Conservation (phyloP, 2,113 vertebrate genomes). For the Corythornis madagascariensis region DNA sequence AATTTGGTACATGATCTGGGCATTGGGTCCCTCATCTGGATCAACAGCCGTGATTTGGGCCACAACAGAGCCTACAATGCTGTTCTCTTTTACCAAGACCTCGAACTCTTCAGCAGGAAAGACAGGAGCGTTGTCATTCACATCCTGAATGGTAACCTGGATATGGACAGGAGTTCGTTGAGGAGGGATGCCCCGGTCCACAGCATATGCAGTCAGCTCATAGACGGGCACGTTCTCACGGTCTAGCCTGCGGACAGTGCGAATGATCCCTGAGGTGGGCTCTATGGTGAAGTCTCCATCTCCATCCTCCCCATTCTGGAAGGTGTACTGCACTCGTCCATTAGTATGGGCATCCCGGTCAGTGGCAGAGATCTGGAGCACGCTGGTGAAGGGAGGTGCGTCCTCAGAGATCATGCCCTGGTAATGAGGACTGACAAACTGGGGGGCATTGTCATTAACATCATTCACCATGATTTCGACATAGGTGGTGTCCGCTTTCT, state of each 20-base stretch:
- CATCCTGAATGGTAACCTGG: conserved; percentile 92
- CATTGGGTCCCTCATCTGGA: conserved; percentile 94
- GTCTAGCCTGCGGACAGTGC: conserved; percentile 91
- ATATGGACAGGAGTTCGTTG: conserved; percentile 92
- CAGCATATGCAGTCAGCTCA: conserved; percentile 92
- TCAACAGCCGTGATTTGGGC: conserved; percentile 94
- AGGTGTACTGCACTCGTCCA: conserved; percentile 95
- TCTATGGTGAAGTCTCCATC: conserved; percentile 98
- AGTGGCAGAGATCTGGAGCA: conserved; percentile 95
- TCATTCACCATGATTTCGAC: conserved; percentile 98
- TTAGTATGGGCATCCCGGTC: conserved; percentile 95
- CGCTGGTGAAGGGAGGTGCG: conserved; percentile 92
- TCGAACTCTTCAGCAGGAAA: conserved; percentile 97
- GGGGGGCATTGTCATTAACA: conserved; percentile 95
- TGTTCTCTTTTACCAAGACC: conserved; percentile 95
- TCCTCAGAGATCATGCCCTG: conserved; percentile 95
- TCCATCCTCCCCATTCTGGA: conserved; percentile 97
- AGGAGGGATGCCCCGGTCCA: conserved; percentile 92
- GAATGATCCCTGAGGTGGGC: conserved; percentile 95
- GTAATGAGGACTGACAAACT: conserved; percentile 92
- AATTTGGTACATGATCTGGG: conserved; percentile 99
- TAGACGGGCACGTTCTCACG: conserved; percentile 91
- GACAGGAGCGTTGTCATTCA: conserved; percentile 95
- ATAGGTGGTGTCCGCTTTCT: conserved; percentile 97
- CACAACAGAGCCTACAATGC: conserved; percentile 93